phyloP scores from a whole-genome alignment of 2,113 vertebrate species.

The Alosa alosa region DNA sequence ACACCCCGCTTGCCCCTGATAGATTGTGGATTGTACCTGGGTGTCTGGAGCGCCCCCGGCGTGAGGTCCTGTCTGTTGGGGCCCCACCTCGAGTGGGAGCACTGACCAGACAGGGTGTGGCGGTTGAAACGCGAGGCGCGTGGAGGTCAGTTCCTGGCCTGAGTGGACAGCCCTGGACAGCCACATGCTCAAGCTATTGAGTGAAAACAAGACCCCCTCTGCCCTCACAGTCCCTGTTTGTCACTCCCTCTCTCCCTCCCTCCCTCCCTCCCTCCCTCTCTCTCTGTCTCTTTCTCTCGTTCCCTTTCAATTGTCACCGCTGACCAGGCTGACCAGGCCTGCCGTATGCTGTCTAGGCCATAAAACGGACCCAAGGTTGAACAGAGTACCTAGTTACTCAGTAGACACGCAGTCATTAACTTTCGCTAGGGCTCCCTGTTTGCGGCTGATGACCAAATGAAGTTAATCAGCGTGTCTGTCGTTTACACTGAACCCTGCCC shows the following conservation, averaged over 20 bases:
- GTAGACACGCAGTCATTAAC: constrained; percentile 21
- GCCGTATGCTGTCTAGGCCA: background rate
- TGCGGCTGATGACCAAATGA: background rate
- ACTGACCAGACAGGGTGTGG: constrained; percentile 34
- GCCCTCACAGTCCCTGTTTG: background rate
- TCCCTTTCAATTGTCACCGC: background rate
- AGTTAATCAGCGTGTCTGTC: background rate
- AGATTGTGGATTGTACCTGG: background rate
- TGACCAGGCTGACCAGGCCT: background rate
- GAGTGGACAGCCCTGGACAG: background rate
- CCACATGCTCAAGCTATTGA: constrained; percentile 50
- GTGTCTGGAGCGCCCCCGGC: background rate
- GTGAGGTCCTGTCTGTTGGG: constrained; percentile 36
- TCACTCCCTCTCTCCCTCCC: constrained; percentile 44
- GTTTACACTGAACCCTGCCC: constrained; percentile 34
- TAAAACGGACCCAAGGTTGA: background rate
- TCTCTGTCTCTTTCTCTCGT: constrained; percentile 38
- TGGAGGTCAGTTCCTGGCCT: constrained; percentile 35
- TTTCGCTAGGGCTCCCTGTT: background rate
- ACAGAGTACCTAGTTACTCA: constrained; percentile 24
- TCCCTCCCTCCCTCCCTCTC: constrained; percentile 52
- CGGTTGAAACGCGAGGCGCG: constrained; percentile 33
- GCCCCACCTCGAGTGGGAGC: constrained; percentile 31
- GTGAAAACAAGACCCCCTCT: constrained; percentile 36
- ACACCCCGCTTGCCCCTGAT: background rate